A percentile compares a stretch with the other conserved stretches of the same genome.
Conservation (phyloP, 1,140 invertebrate genomes). For the Patella vulgata region DNA sequence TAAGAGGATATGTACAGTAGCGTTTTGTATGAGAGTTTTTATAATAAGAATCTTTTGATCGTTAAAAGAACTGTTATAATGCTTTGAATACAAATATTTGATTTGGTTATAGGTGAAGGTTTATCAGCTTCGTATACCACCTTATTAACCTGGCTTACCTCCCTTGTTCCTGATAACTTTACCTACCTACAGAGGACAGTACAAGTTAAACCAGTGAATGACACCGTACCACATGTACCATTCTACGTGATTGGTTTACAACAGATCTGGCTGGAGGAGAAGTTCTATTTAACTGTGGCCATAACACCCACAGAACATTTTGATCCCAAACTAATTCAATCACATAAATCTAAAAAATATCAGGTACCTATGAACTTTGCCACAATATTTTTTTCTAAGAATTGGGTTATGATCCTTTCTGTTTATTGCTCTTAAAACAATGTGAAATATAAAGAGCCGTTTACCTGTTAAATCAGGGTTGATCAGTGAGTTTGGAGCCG, state of each 20-base stretch:
- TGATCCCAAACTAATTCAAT: slow-evolving; percentile 33
- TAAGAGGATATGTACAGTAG: not conserved
- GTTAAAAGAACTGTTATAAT: no score
- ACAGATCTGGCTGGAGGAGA: slow-evolving; percentile 56
- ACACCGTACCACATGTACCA: slow-evolving; percentile 26
- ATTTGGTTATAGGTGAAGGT: slow-evolving; percentile 48
- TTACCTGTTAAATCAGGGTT: no score
- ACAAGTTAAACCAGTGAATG: not conserved
- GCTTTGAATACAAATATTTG: no score
- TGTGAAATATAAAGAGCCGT: not conserved
- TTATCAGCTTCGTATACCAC: slow-evolving; percentile 59
- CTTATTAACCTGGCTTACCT: slow-evolving; percentile 58
- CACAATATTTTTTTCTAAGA: no score
- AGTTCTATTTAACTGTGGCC: slow-evolving; percentile 52
- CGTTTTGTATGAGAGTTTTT: not conserved
- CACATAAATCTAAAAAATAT: slow-evolving; percentile 41
- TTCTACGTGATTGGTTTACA: slow-evolving; percentile 62
- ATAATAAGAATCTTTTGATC: not conserved
- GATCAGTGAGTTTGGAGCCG: no score
- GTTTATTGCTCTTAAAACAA: not conserved
- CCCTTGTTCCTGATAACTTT: slow-evolving; percentile 57
- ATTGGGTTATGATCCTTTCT: no score
- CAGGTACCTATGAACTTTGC: no score
- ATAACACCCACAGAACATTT: slow-evolving; percentile 50
- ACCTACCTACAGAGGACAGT: slow-evolving; percentile 33